Base-by-base conservation (phyloP, 2,888 invertebrate species). In the Lithophane ornitopus region DNA sequence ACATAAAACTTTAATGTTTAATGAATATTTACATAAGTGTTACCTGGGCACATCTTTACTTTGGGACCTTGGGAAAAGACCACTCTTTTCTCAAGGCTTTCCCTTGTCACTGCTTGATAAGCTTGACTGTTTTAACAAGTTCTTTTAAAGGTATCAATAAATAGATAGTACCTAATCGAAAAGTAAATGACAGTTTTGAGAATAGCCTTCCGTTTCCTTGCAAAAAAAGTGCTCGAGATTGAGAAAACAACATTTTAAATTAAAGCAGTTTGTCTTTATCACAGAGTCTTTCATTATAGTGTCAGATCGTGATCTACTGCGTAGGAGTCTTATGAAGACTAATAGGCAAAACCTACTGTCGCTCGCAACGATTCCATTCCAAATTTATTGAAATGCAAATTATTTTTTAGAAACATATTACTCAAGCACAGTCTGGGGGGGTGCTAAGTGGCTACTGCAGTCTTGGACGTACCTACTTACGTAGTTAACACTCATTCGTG, bases 341-440 rank as follows among this genome's bases (percentile, higher is more conserved):
- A 69, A 46, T 69, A 26, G 39, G 3, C 46, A 11, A 71, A 71
- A 65, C 19, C n/a, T 52, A 59, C 63, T 28, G 41, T 69, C 41
- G 14, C 22, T 46, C 12, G 34, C 61, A 59, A 62, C 26, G 52
- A 65, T 68, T 69, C 56, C 65, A 72, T 71, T 72, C 63, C 46
- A 34, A 80, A 74, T 70, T 75, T 49, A 84, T 69, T 76, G 65
- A 74, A 78, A 85, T 82, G 77, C 67, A 77, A 81, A 80, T 74
- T 68, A 61, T 59, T 74, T 82, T 84, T 87, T 79, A 74, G 78
- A 80, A 88, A 82, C 52, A 49, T 41, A 70, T 88, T 89, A 76
- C 82, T 79, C 81, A 87, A 88, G 70, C 73, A 68, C 41, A 49
- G 73, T 68, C 69, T 76, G 80, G 89, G 85, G 87, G 87, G 88